A percentile compares a stretch with the other conserved stretches of the same genome.
phyloP scores from a whole-genome alignment of 23 tunicate genomes.

The Halocynthia roretzi region DNA sequence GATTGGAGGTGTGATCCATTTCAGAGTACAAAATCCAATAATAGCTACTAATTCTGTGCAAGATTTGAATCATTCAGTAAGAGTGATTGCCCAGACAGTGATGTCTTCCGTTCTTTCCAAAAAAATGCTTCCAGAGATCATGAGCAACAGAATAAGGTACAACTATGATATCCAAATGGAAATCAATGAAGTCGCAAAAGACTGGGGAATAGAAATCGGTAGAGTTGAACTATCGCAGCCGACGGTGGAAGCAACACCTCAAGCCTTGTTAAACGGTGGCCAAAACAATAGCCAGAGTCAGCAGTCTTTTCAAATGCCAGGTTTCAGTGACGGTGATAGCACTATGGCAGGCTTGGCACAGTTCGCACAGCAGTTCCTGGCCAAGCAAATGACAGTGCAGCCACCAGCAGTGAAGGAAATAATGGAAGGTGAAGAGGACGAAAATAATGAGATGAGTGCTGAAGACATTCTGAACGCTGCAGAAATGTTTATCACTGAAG shows the following conservation, averaged over 20 bases:
- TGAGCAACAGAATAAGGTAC: conserved; percentile 28
- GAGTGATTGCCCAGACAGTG: conserved; percentile 43
- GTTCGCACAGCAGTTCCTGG: conserved; percentile 4
- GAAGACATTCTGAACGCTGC: conserved; percentile 20
- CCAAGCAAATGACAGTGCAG: not conserved
- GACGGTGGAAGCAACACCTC: conserved; percentile 47
- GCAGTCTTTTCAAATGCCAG: conserved; percentile 9
- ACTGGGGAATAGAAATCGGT: conserved; percentile 81
- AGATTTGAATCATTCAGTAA: conserved; percentile 63
- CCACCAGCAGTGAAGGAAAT: not conserved
- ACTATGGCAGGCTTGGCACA: conserved; percentile 33
- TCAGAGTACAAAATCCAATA: conserved; percentile 55
- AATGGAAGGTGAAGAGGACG: not conserved
- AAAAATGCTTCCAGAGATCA: conserved; percentile 42
- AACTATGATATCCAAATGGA: conserved; percentile 67
- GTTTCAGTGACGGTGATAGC: conserved; percentile 16
- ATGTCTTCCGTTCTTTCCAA: conserved; percentile 73
- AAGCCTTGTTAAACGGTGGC: conserved; percentile 20
- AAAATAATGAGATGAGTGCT: not conserved
- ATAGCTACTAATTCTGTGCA: conserved; percentile 40
- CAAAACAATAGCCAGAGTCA: conserved; percentile 53
- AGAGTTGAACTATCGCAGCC: conserved; percentile 72
- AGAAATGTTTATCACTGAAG: conserved; percentile 2
- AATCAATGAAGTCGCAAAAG: conserved; percentile 40
- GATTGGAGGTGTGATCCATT: conserved; percentile 78